phyloP scores from a whole-genome alignment of 2,797 vertebrate species.

The Cirrhinus molitorella region DNA sequence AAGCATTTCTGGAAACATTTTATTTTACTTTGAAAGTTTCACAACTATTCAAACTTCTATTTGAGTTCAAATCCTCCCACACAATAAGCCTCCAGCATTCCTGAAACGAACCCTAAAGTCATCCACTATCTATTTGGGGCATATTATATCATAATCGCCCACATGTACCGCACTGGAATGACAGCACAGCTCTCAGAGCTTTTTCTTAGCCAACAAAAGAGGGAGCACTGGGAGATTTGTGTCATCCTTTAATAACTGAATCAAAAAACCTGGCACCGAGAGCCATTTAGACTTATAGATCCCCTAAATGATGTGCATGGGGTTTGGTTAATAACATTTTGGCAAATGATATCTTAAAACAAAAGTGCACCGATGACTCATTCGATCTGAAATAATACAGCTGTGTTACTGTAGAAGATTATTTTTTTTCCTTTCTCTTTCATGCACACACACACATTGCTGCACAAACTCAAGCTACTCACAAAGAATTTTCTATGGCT shows the following conservation, averaged over 20 bases:
- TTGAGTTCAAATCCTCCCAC: slow-evolving; percentile 12
- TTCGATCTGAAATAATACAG: neutral
- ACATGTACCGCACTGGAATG: slow-evolving; percentile 12
- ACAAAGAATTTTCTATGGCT: neutral
- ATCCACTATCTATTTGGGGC: slow-evolving; percentile 17
- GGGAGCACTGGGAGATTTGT: neutral
- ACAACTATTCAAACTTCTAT: neutral
- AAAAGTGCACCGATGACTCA: slow-evolving; percentile 1
- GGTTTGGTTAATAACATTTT: neutral
- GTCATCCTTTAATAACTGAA: neutral
- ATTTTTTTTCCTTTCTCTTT: neutral
- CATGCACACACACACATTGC: neutral
- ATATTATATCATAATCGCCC: slow-evolving; percentile 25
- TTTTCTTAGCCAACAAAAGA: slow-evolving; percentile 31
- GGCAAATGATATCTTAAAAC: neutral
- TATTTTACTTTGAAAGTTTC: slow-evolving; percentile 4
- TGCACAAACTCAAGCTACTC: neutral
- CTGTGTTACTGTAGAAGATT: neutral
- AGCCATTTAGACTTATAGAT: neutral
- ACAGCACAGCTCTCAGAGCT: slow-evolving; percentile 23
- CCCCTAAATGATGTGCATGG: neutral
- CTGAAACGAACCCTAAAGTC: slow-evolving; percentile 29
- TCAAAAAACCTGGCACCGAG: neutral
- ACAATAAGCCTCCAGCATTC: slow-evolving; percentile 15
- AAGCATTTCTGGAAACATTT: neutral